These are phyloP conservation scores for Sminthurinus signatus DNA, from an alignment of 1,140 invertebrate genomes.

Conservation along the genomic window DNA sequence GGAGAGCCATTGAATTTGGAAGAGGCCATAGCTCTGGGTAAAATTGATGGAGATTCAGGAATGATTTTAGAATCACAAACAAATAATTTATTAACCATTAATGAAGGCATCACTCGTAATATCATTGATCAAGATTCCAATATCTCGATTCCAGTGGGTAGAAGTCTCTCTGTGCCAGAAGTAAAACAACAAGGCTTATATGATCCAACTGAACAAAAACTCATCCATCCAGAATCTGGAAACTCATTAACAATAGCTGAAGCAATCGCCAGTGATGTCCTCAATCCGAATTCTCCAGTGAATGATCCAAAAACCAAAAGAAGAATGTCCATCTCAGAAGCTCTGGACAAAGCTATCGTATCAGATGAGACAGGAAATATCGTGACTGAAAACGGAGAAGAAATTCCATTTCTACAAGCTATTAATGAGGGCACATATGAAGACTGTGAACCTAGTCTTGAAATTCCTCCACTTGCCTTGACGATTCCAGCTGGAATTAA, in stretches of 20 bases:
- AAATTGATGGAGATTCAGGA: constrained; percentile 68
- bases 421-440: constrained; percentile 45
- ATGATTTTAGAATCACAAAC: constrained; percentile 73
- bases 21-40: constrained; percentile 67
- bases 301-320: constrained; percentile 54
- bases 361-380: constrained; percentile 65
- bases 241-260: constrained; percentile 64
- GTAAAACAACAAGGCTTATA: constrained; percentile 74
- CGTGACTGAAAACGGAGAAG: constrained; percentile 54
- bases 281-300: constrained; percentile 66
- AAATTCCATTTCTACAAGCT: constrained; percentile 64
- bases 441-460: constrained; percentile 32
- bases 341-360: constrained; percentile 68
- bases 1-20: constrained; percentile 59
- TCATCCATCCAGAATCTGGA: constrained; percentile 86
- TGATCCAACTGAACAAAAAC: constrained; percentile 65
- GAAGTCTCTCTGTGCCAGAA: constrained; percentile 72
- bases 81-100: constrained; percentile 68
- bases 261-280: constrained; percentile 77
- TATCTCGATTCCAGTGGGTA: constrained; percentile 69
- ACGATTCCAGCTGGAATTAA: constrained; percentile 75
- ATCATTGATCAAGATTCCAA: constrained; percentile 73
- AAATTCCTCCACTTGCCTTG: constrained; percentile 59
- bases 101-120: constrained; percentile 75
- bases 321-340: constrained; percentile 66